These are phyloP conservation scores for Catalaphyllia jardinei DNA, from an alignment of 64 coral and sea anemone genomes.

Conservation along the genomic window DNA sequence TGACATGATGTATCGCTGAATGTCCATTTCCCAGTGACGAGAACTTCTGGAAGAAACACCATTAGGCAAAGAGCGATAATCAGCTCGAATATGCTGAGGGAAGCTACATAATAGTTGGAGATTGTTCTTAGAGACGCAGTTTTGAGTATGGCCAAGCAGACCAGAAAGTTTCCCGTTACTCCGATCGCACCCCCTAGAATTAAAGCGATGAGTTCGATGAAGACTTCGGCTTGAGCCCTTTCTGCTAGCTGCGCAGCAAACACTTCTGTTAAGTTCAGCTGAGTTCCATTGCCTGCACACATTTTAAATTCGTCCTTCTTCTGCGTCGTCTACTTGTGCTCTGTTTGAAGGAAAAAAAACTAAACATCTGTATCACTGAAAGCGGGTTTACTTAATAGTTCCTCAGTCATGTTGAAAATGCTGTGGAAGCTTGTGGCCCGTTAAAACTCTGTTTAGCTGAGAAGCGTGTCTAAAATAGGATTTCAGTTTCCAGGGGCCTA, in stretches of 20 bases:
- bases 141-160: neutral
- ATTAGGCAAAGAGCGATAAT: neutral
- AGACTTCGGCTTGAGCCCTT: neutral
- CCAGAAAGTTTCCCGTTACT: slow-evolving; percentile 6
- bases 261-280: neutral
- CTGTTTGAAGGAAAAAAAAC: neutral
- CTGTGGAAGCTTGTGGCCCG: too few species aligned
- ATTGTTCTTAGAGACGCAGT: slow-evolving; percentile 11
- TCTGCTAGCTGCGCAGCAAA: neutral
- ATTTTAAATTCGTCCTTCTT: neutral
- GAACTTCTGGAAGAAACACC: neutral
- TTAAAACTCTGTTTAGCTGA: too few species aligned
- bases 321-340: neutral
- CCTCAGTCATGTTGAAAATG: too few species aligned
- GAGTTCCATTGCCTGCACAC: neutral
- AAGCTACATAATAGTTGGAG: slow-evolving; percentile 33
- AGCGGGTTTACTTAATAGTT: too few species aligned
- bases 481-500: too few species aligned
- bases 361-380: too few species aligned
- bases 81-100: neutral
- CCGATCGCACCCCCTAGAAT: neutral
- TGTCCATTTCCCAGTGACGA: slow-evolving; percentile 38
- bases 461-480: too few species aligned
- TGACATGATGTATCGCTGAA: slow-evolving; percentile 42
- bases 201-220: neutral